Base-by-base conservation (phyloP, 2,113 vertebrate genomes). In the Tyto alba region DNA sequence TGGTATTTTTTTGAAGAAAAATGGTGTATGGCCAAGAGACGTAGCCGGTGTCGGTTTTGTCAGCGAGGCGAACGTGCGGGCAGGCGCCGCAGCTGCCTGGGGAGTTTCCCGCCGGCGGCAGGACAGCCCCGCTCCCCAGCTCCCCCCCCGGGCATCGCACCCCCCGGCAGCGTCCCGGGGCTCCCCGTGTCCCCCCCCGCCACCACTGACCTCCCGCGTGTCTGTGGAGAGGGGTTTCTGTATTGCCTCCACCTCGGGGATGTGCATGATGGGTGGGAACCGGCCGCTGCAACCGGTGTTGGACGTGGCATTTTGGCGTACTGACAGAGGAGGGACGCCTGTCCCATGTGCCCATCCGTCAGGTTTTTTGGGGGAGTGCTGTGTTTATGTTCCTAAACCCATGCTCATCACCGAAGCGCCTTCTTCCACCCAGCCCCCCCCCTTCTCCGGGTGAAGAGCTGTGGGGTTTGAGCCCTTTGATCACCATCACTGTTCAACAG, bases 161-260 rank as follows among this genome's bases (percentile, higher is more conserved):
- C 23, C 8, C 1, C 5, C 2, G 5, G 32, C 59, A 56, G 53
- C 1, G 0, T 41, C 10, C 60, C 14, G 38, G 55, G 48, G 29
- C 11, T 36, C 63, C 32, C 43, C 2, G 4, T 1, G 27, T 34
- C 53, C 56, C 72, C 55, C 18, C 1, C 13, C 20, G 34, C 59
- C 32, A 22, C 6, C 48, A 2, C 21, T 8, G 9, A 22, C 14
- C 34, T 53, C 50, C 0, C 0, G 10, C 0, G 1, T 11, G 34
- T 29, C 27, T 40, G 2, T 5, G 76, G 45, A 84, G 84, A 20
- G 25, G 6, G 0, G 7, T 43, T 16, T 59, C 25, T 21, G 3
- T 8, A 2, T 13, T n/a, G 30, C 21, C 32, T 57, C 38, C 73
- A 59, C 53, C 48, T 4, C 23, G 32, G 21, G 41, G 16, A 17